Conservation (phyloP, 2,797 vertebrate species). For the Premnoplex brunnescens region DNA sequence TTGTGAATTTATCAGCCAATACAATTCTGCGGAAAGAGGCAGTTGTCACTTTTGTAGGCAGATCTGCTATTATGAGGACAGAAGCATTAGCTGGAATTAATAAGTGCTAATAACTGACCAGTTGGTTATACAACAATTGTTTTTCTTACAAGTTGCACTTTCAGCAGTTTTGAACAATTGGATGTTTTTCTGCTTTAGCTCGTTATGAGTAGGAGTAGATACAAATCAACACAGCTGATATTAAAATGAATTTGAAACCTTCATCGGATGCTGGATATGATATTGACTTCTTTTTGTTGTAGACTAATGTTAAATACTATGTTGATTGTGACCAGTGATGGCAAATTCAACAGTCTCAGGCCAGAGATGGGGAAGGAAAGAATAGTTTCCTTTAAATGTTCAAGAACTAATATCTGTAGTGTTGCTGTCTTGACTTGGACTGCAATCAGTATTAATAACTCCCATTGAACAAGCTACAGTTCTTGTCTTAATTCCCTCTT, state of each 20-base stretch:
- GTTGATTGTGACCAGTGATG: neutral
- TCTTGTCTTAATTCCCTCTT: neutral
- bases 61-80: neutral
- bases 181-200: neutral
- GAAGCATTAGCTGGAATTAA: neutral
- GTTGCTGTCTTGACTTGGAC: neutral
- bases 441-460: neutral
- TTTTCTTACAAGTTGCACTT: neutral
- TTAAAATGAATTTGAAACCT: neutral
- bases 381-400: neutral
- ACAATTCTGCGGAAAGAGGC: neutral
- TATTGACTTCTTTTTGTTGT: neutral
- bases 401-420: neutral
- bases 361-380: neutral
- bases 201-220: neutral
- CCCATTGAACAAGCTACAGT: neutral
- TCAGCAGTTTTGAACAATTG: slow-evolving; percentile 1
- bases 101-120: neutral
- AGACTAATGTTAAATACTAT: neutral
- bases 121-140: neutral
- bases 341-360: neutral
- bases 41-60: neutral
- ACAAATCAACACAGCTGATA: neutral
- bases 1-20: neutral
- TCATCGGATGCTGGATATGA: neutral